Evolutionary conservation across 2,113 vertebrate species (phyloP), one percentile per base, ranked within the genome.

Genomic region (Dryoscopus gambensis): DNA sequence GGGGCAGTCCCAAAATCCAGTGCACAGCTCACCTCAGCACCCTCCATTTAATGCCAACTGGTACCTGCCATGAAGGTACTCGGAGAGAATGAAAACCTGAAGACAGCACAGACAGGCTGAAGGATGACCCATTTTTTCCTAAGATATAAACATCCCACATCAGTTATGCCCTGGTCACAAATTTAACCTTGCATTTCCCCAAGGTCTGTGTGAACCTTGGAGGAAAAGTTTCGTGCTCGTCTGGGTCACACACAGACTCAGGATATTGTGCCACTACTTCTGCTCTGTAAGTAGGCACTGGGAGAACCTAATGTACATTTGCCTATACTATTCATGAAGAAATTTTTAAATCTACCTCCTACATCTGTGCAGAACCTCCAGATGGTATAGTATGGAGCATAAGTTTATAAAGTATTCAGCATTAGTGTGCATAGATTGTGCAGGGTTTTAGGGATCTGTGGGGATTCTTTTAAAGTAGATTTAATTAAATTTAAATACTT

Each of bases 21-120:
- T 17, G 30, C 25, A 31, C 44, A 23, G 0, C 28, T 42, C 1
- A 0, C 23, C 63, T 74, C 12, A 17, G 64, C 60, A 39, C 6
- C 17, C 21, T 35, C 8, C 0, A 1, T 52, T 30, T 27, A 37
- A 13, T 21, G 42, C 46, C 42, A 42, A 1, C 47, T 78, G 56
- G 19, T 35, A 56, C 9, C 60, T 75, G 16, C 86, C 24, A 4
- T 3, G 1, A 27, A 46, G 39, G 17, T 9, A 3, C 33, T 53
- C 13, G 3, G 28, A 33, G 30, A 53, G 37, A 42, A 63, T 33
- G 22, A 74, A 70, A 63, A 39, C 25, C 31, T 62, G 30, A n/a
- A 63, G 49, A 27, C 33, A 27, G 15, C 63, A 35, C 2, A 18
- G 64, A 11, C 19, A 65, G 30, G 33, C 84, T 65, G n/a, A 63